Conservation (phyloP, 1,140 invertebrate species). For the Maniola jurtina region DNA sequence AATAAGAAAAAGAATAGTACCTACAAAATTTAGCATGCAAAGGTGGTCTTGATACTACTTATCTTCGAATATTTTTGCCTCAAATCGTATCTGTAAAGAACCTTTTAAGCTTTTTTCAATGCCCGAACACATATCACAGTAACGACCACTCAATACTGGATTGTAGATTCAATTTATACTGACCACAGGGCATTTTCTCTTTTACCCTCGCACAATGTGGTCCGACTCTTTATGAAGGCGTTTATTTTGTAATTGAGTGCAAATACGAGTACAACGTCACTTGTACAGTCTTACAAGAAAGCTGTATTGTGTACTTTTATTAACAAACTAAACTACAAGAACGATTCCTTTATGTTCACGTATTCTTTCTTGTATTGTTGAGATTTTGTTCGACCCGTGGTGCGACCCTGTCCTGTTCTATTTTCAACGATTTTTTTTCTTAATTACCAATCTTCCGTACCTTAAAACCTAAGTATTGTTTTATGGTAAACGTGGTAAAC, state of each 20-base stretch:
- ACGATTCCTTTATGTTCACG: too few relatives aligned
- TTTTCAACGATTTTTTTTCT: too few relatives aligned
- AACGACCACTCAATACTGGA: slow-evolving; percentile 63
- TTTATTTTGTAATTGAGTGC: slow-evolving; percentile 50
- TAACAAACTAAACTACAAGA: not conserved
- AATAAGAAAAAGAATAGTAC: too few relatives aligned
- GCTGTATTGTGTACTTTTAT: not conserved
- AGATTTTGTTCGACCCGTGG: too few relatives aligned
- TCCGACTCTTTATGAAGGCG: slow-evolving; percentile 46
- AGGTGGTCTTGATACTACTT: not conserved
- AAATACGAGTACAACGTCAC: slow-evolving; percentile 35
- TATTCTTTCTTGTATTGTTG: too few relatives aligned
- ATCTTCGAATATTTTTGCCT: not conserved
- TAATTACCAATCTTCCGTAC: too few relatives aligned
- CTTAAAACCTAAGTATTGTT: too few relatives aligned
- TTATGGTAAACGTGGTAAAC: too few relatives aligned
- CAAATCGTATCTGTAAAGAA: slow-evolving; percentile 6
- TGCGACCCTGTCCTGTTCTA: too few relatives aligned
- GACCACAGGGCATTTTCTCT: slow-evolving; percentile 64
- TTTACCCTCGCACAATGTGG: slow-evolving; percentile 32
- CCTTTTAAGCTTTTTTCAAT: slow-evolving; percentile 22
- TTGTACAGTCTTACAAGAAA: slow-evolving; percentile 10
- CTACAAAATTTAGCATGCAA: too few relatives aligned
- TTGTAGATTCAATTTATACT: slow-evolving; percentile 69
- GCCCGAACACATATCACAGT: slow-evolving; percentile 57